A percentile compares a stretch with the other conserved stretches of the same genome.
These are phyloP conservation scores for human (Homo sapiens) DNA, from an alignment of 2,113 vertebrate genomes.

Conservation along the genomic window GRCh38 chr7:35080501-35081000, in stretches of 20 bases:
- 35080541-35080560: background rate
- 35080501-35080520: background rate
- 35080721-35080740: background rate
- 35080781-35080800: background rate
- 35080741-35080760: background rate
- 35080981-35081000: constrained; percentile 35
- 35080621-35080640: constrained; percentile 34
- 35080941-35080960: constrained; percentile 8
- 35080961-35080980: background rate
- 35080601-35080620: constrained; percentile 5
- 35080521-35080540: background rate
- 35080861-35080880: constrained; percentile 13
- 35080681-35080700: background rate
- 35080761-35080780: background rate
- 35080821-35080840: background rate
- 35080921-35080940: background rate
- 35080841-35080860: background rate
- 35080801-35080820: constrained; percentile 23
- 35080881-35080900: constrained; percentile 2
- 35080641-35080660: constrained; percentile 6
- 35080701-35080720: no score
- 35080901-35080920: background rate
- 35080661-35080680: background rate
- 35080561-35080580: constrained; percentile 53
- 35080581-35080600: background rate